Evolutionary conservation across 1,140 invertebrate species (phyloP).

Genomic region (Triops longicaudatus): DNA sequence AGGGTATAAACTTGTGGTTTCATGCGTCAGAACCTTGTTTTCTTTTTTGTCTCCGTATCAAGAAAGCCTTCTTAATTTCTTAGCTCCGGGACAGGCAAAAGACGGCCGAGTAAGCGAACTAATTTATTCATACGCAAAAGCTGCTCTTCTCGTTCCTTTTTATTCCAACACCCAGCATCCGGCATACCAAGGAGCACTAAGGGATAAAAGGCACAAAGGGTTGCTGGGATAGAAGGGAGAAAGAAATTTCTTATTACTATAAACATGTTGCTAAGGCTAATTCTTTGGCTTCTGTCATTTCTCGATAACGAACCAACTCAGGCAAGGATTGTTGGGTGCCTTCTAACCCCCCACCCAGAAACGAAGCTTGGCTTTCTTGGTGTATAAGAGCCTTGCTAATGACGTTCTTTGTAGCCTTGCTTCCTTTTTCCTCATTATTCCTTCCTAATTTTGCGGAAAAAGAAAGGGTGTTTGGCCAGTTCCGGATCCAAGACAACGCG

Average conservation of each 20-base stretch:
- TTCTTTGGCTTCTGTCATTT: too few species aligned
- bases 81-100: not conserved
- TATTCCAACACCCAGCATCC: not conserved
- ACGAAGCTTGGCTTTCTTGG: not conserved
- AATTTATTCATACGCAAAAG: constrained; percentile 12
- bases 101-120: not conserved
- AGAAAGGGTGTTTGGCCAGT: not conserved
- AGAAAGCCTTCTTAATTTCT: not conserved
- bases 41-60: not conserved
- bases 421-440: not conserved
- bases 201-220: too few species aligned
- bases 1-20: not conserved
- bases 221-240: not conserved
- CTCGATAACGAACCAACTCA: too few species aligned
- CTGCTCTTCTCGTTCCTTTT: not conserved
- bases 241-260: not conserved
- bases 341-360: not conserved
- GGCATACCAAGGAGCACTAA: not conserved
- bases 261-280: not conserved
- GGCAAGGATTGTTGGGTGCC: not conserved
- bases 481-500: not conserved
- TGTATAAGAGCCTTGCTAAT: not conserved
- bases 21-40: not conserved
- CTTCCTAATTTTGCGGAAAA: not conserved
- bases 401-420: not conserved